These are phyloP conservation scores for Cephus spinipes DNA, from an alignment of 2,888 invertebrate genomes.

Conservation along the genomic window DNA sequence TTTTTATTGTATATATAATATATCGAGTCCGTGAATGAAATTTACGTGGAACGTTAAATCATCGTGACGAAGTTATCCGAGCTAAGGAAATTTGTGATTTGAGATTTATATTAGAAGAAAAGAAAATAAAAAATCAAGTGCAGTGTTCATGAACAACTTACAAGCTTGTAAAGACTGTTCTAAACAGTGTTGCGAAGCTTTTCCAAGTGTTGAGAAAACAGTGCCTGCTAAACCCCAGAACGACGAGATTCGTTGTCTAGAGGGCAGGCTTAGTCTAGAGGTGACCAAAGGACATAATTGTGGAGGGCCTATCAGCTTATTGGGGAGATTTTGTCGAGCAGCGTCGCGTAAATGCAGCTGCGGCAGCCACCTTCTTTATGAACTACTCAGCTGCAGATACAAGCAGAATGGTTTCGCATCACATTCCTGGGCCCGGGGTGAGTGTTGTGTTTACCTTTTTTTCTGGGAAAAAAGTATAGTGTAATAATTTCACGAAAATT, in stretches of 20 bases:
- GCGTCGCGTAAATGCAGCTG: slow-evolving; percentile 50
- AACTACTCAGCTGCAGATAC: slow-evolving; percentile 48
- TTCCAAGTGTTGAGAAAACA: background rate
- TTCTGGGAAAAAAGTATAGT: too few relatives aligned
- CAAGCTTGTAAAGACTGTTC: too few relatives aligned
- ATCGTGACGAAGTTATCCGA: background rate
- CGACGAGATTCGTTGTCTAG: background rate
- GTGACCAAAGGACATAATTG: slow-evolving; percentile 27
- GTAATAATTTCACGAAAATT: background rate
- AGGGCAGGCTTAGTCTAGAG: background rate
- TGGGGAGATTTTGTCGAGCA: slow-evolving; percentile 43
- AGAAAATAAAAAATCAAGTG: background rate
- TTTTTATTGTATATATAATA: background rate
- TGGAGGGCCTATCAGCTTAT: slow-evolving; percentile 44
- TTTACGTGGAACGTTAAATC: too few relatives aligned
- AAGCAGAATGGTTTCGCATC: slow-evolving; percentile 56
- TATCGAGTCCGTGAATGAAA: background rate
- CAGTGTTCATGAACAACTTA: background rate
- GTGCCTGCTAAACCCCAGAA: background rate
- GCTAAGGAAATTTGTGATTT: background rate
- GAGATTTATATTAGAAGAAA: background rate
- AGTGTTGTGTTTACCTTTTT: slow-evolving; percentile 30
- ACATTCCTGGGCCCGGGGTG: slow-evolving; percentile 54
- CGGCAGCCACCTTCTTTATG: slow-evolving; percentile 50
- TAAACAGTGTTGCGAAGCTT: background rate